phyloP scores from a whole-genome alignment of 2,888 invertebrate species.

The Tetropium fuscum region DNA sequence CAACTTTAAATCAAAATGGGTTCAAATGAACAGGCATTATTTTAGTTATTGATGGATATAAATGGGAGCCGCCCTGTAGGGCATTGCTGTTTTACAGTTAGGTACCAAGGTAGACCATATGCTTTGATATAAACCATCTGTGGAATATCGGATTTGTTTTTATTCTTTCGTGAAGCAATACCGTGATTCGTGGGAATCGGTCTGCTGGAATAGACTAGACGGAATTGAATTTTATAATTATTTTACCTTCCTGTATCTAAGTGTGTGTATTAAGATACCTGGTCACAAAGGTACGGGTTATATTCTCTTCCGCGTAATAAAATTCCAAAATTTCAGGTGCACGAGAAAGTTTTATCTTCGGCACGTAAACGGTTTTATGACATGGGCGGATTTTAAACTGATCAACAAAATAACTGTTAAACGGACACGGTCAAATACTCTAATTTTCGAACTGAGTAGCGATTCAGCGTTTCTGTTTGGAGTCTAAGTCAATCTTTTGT shows the following conservation, averaged over 20 bases:
- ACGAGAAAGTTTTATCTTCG: constrained; percentile 20
- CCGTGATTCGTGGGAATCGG: constrained; percentile 22
- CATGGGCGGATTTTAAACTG: too few species aligned
- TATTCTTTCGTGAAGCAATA: constrained; percentile 31
- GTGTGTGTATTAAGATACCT: constrained; percentile 8
- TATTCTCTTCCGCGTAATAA: constrained; percentile 21
- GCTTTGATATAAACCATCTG: constrained; percentile 38
- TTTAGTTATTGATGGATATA: background rate
- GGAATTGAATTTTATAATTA: constrained; percentile 14
- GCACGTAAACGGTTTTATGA: background rate
- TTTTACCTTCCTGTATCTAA: constrained; percentile 11
- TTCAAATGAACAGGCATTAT: background rate
- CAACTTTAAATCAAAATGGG: too few species aligned
- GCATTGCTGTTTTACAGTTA: constrained; percentile 13
- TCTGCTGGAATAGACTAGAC: constrained; percentile 3
- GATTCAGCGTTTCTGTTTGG: too few species aligned
- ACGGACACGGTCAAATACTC: too few species aligned
- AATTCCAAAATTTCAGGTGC: constrained; percentile 24
- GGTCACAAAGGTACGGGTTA: constrained; percentile 11
- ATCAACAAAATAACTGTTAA: too few species aligned
- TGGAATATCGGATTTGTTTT: constrained; percentile 35
- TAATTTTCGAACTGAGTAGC: too few species aligned
- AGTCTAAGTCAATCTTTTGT: too few species aligned
- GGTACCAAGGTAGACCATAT: constrained; percentile 26
- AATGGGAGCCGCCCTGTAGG: constrained; percentile 9